Evolutionary conservation across 2,888 invertebrate species (phyloP).

Genomic region (Ochlodes sylvanus): DNA sequence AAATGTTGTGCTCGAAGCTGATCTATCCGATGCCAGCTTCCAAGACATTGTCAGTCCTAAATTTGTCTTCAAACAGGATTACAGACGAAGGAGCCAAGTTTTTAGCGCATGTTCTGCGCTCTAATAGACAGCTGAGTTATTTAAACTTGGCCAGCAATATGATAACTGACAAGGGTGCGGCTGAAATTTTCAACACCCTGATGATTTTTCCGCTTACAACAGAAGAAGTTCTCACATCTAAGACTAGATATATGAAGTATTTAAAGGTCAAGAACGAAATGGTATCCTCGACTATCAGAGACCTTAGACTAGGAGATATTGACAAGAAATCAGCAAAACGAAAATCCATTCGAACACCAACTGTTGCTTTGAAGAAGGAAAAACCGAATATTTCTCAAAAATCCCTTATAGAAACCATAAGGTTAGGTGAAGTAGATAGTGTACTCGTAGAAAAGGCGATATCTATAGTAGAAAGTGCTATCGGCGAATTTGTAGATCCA

Average conservation of each 20-base stretch:
- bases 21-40: constrained; percentile 53
- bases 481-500: constrained; percentile 57
- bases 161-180: constrained; percentile 59
- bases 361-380: constrained; percentile 42
- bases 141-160: constrained; percentile 63
- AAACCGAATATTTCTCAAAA: constrained; percentile 49
- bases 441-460: constrained; percentile 53
- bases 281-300: constrained; percentile 45
- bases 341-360: constrained; percentile 39
- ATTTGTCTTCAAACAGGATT: constrained; percentile 63
- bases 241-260: constrained; percentile 49
- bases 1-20: constrained; percentile 54
- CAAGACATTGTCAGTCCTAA: constrained; percentile 54
- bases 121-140: constrained; percentile 60
- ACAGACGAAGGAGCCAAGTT: constrained; percentile 58
- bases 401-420: constrained; percentile 43
- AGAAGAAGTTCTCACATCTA: constrained; percentile 54
- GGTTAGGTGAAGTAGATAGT: constrained; percentile 45
- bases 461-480: constrained; percentile 44
- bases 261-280: constrained; percentile 52
- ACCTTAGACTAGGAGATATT: constrained; percentile 47
- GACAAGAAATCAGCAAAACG: constrained; percentile 48
- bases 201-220: constrained; percentile 54
- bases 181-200: constrained; percentile 50
- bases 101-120: constrained; percentile 55